Evolutionary conservation across 2,888 invertebrate genomes (phyloP), one percentile per base, ranked within the genome.

Genomic region (Aphidius colemani): DNA sequence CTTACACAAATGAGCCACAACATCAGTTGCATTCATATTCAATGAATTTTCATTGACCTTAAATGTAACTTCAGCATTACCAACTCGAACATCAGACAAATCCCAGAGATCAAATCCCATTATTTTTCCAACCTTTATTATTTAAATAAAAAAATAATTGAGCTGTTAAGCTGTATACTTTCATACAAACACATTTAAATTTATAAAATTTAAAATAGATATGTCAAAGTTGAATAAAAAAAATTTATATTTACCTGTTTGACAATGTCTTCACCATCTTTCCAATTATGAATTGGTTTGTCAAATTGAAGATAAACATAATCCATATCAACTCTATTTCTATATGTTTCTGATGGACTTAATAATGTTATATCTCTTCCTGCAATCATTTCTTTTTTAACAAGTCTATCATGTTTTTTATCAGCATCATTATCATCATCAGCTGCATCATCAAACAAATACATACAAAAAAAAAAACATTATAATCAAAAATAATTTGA

Each of bases 301-400:
- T 90, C 89, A 67, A 94, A 89, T 71, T 87, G 85, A 66, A 95
- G 89, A 80, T 91, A 93, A 3, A 93, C 90, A 76, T 90, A 92
- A 71, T 92, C 90, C 18, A 90, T 88, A 75, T 94, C 93, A 53
- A 91, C 89, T 67, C 79, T 78, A n/a, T 76, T 46, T 6, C 11
- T 11, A 39, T 57, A 30, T 11, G 46, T 9, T 43, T 30, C 18
- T 9, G 53, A 53, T 30, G 30, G 53, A 30, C 11, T 43, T 3
- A 44, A 10, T 45, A 40, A 66, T 65, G 64, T 61, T 56, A 59
- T 64, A 49, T 64, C 64, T 30, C 41, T 55, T 6, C 64, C 64
- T 55, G 63, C 63, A 6, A 57, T 57, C 10, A 70, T 39, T 64
- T 75, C 73, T 64, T 81, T 81, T 50, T 81, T 80, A 9, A 73